Conservation (phyloP, 2,797 vertebrate species). For the Morelia viridis region DNA sequence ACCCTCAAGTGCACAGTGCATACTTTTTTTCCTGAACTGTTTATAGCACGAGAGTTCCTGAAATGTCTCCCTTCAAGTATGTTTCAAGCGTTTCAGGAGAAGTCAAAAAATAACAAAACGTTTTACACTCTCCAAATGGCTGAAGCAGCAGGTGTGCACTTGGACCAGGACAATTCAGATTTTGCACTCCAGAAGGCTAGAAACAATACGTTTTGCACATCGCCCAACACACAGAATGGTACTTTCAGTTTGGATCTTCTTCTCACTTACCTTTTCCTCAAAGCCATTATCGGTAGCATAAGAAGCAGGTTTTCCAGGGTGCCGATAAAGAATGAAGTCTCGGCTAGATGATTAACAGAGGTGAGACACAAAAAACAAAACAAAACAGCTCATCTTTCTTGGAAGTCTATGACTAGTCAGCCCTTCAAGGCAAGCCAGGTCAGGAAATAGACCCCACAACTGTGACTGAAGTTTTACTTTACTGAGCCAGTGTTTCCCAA, state of each 20-base stretch:
- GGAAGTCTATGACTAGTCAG: background rate
- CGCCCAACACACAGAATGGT: background rate
- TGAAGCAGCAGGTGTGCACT: background rate
- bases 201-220: background rate
- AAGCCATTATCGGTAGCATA: slow-evolving; percentile 83
- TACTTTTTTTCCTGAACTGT: background rate
- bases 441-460: too few relatives aligned
- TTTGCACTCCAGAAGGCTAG: background rate
- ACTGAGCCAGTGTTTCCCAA: too few relatives aligned
- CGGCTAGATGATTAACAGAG: slow-evolving; percentile 70
- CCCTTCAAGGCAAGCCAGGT: too few relatives aligned
- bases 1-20: background rate
- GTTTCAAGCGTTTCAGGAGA: background rate
- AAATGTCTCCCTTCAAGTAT: background rate
- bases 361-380: background rate
- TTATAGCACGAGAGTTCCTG: background rate
- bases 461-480: too few relatives aligned
- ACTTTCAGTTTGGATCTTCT: background rate
- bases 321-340: slow-evolving; percentile 89
- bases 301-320: slow-evolving; percentile 86
- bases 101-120: background rate
- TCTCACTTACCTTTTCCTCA: slow-evolving; percentile 81
- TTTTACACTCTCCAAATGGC: background rate
- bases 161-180: background rate
- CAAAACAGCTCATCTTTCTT: background rate